Conservation (phyloP, 2,888 invertebrate genomes). For the Aspidiotus destructor region DNA sequence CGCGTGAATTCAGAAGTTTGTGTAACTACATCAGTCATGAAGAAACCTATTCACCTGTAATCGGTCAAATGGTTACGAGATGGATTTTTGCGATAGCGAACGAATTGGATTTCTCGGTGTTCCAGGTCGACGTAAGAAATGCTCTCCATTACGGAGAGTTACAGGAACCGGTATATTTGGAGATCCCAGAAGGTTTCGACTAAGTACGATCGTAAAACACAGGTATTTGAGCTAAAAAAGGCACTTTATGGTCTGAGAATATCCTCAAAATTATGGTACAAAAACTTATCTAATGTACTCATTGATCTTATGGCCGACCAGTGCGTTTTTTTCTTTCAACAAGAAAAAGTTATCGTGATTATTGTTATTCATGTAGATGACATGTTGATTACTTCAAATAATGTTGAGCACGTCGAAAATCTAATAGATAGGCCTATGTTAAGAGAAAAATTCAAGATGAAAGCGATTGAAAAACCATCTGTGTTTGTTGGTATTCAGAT, state of each 20-base stretch:
- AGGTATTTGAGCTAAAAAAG: neutral
- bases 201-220: neutral
- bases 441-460: neutral
- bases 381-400: neutral
- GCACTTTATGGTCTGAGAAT: neutral
- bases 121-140: neutral
- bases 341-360: neutral
- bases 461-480: neutral
- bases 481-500: neutral
- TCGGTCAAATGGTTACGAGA: neutral
- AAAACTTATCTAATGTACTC: neutral
- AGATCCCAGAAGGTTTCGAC: neutral
- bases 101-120: neutral
- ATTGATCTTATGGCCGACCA: neutral
- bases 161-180: neutral
- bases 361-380: conserved; percentile 2
- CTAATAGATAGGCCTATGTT: neutral
- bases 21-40: neutral
- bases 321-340: neutral
- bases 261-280: neutral
- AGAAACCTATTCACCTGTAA: neutral
- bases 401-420: neutral
- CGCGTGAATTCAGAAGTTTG: neutral
- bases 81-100: neutral
- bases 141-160: neutral